Conservation (phyloP, 2,888 invertebrate species). For the Orthonevra nobilis region DNA sequence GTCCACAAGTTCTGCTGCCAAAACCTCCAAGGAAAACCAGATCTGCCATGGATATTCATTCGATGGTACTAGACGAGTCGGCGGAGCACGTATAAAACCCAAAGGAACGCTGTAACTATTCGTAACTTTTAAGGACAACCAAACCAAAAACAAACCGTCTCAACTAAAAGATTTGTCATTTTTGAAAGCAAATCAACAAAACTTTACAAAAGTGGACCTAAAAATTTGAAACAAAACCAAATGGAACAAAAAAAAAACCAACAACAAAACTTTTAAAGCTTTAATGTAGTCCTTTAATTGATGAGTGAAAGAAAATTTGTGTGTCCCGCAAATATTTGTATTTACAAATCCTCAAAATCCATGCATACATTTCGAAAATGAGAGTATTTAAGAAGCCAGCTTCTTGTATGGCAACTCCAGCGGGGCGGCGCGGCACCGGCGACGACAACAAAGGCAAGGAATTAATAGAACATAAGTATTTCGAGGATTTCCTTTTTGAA, state of each 20-base stretch:
- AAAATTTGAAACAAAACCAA: conserved; percentile 25
- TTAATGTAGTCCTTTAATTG: conserved; percentile 57
- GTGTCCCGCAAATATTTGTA: conserved; percentile 43
- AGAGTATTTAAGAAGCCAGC: conserved; percentile 14
- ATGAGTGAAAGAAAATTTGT: conserved; percentile 51
- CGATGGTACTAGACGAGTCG: conserved; percentile 82
- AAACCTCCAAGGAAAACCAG: conserved; percentile 88
- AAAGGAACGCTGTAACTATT: no score
- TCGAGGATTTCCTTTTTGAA: conserved; percentile 59
- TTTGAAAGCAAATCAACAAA: neutral
- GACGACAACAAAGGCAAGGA: conserved; percentile 28
- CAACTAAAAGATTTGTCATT: conserved; percentile 4
- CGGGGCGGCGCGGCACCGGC: no score
- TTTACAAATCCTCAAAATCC: neutral
- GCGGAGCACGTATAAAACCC: conserved; percentile 77
- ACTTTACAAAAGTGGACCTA: conserved; percentile 52
- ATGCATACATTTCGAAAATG: conserved; percentile 30
- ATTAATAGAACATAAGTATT: conserved; percentile 58
- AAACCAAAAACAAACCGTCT: conserved; percentile 17
- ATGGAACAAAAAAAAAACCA: no score
- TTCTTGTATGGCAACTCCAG: no score
- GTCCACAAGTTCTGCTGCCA: conserved; percentile 85
- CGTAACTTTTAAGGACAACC: neutral
- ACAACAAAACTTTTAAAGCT: no score
- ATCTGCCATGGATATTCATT: conserved; percentile 91